Percentiles rank a stretch among this genome's conserved stretches.
These are phyloP conservation scores for Copidosoma aretas DNA, from an alignment of 2,888 invertebrate genomes.

Conservation along the genomic window DNA sequence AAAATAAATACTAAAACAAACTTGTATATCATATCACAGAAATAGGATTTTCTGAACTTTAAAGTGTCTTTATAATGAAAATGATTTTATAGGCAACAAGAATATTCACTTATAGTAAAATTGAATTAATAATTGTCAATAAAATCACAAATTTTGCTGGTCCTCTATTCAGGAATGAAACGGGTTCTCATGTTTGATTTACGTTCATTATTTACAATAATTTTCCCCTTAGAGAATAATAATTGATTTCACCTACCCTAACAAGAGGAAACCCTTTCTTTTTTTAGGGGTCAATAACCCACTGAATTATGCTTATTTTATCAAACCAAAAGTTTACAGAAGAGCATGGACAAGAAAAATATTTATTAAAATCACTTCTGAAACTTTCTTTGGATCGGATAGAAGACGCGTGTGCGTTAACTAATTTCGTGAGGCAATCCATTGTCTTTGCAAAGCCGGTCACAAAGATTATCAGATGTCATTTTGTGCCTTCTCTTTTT, in stretches of 20 bases:
- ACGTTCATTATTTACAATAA: conserved; percentile 24
- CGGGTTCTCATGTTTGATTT: conserved; percentile 8
- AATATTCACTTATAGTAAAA: conserved; percentile 17
- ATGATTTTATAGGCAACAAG: conserved; percentile 15
- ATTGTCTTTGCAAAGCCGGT: too few relatives aligned
- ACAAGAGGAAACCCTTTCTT: neutral
- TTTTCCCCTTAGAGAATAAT: conserved; percentile 1
- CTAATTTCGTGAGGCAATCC: conserved; percentile 30
- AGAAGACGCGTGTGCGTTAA: conserved; percentile 40
- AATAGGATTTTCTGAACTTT: conserved; percentile 31
- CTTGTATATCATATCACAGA: conserved; percentile 32
- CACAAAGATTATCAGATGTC: too few relatives aligned
- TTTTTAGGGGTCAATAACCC: too few relatives aligned
- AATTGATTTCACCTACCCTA: conserved; percentile 11
- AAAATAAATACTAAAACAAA: conserved; percentile 21
- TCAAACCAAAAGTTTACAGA: conserved; percentile 17
- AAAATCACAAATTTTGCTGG: conserved; percentile 20
- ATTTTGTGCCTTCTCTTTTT: too few relatives aligned
- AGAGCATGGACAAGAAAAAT: conserved; percentile 20
- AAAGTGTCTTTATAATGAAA: conserved; percentile 27
- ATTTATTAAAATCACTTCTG: conserved; percentile 21
- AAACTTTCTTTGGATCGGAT: conserved; percentile 36
- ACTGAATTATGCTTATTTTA: conserved; percentile 2
- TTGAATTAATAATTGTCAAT: conserved; percentile 17
- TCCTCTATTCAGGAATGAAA: conserved; percentile 31